Evolutionary conservation across 2,113 vertebrate genomes (phyloP).

Genomic region (Piaya cayana): DNA sequence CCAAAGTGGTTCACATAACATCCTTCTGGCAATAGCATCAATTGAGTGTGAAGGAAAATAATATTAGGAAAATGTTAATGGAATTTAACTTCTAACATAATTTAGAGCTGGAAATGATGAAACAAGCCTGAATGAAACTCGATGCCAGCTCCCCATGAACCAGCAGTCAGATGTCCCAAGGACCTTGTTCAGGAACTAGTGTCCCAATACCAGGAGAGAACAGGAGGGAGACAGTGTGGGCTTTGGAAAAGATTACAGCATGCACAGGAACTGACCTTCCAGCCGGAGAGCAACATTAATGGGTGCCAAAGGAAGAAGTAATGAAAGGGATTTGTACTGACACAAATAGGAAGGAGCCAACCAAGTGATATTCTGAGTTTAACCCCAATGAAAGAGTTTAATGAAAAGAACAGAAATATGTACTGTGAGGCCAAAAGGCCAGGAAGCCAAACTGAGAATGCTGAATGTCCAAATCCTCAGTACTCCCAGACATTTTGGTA

Average conservation of each 20-base stretch:
- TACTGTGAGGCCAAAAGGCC: not conserved
- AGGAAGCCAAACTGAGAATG: not conserved
- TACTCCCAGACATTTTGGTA: not conserved
- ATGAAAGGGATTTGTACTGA: not conserved
- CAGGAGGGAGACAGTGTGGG: not conserved
- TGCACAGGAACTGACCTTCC: constrained; percentile 17
- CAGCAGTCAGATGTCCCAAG: not conserved
- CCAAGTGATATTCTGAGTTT: not conserved
- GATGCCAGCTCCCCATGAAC: not conserved
- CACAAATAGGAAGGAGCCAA: not conserved
- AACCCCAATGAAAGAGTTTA: not conserved
- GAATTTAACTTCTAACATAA: not conserved
- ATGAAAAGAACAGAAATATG: constrained; percentile 3
- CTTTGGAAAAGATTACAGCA: constrained; percentile 38
- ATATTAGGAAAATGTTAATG: not conserved
- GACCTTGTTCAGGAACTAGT: not conserved
- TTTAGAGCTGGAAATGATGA: constrained; percentile 19
- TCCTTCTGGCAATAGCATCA: not conserved
- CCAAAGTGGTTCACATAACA: not conserved
- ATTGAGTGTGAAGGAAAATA: not conserved
- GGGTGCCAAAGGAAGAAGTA: constrained; percentile 39
- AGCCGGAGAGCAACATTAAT: not conserved
- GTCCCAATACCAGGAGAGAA: not conserved
- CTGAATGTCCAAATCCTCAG: not conserved
- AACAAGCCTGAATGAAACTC: not conserved